Conservation (phyloP, 2,797 vertebrate genomes). For the Hippoglossus hippoglossus region DNA sequence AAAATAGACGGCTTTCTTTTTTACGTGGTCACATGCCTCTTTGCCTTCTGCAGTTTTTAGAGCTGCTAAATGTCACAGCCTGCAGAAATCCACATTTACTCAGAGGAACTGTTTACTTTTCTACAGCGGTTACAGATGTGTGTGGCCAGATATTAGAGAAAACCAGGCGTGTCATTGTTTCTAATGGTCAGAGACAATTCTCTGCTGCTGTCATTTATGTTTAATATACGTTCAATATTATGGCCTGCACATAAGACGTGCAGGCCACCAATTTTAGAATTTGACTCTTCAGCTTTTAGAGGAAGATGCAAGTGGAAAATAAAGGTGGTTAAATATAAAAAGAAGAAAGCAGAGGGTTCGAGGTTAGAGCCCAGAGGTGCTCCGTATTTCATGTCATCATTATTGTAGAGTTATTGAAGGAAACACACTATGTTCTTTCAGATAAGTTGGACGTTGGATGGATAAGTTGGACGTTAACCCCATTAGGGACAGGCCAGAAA, state of each 20-base stretch:
- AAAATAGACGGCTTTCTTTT: conserved; percentile 25
- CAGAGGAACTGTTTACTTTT: not conserved
- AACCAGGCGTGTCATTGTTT: not conserved
- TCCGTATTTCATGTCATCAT: not conserved
- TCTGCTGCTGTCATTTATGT: no score
- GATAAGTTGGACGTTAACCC: no score
- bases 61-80: conserved; percentile 18
- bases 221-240: not conserved
- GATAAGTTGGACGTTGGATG: no score
- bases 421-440: not conserved
- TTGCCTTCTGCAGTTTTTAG: conserved; percentile 7
- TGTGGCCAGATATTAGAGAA: not conserved
- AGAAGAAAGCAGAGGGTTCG: not conserved
- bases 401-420: not conserved
- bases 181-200: not conserved
- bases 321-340: not conserved
- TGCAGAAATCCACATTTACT: not conserved
- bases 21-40: conserved; percentile 15
- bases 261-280: no score
- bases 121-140: not conserved
- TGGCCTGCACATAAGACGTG: no score
- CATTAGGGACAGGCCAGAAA: no score
- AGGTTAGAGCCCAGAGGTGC: not conserved
- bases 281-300: no score
- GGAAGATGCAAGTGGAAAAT: no score